Evolutionary conservation across 1,140 invertebrate species (phyloP), one percentile per base, ranked within the genome.

Genomic region (Ips typographus): DNA sequence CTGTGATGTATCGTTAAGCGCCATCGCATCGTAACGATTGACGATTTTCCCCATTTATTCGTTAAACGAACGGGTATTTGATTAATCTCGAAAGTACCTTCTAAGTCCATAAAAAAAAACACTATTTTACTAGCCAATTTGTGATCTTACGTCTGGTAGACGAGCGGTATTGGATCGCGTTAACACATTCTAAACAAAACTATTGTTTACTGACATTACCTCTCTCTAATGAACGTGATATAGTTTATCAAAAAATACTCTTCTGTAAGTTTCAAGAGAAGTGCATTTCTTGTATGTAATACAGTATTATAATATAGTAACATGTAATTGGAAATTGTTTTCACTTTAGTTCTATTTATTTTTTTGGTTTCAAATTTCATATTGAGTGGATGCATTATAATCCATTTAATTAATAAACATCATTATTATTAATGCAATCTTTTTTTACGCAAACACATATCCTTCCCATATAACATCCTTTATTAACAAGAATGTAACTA

Each of bases 201-300:
- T 37, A 55, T 55, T 22, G 6, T 55, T 55, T 55, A 55, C 1
- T 38, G 5, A 55, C 37, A 55, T 55, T 38, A 55, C 44, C 53
- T 68, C 70, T 61, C 57, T 60, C 51, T 49, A 56, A 60, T 81
- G 83, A 82, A 81, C 79, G 58, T 71, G 65, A 68, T 68, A 68
- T 60, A 56, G 61, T 63, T 71, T 70, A 82, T 83, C 72, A 72
- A 75, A 73, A 68, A 74, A 76, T 77, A 79, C 88, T 90, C 89
- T 90, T 91, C 89, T 90, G 88, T 89, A 89, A 88, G 88, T 91
- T 91, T 91, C 89, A 87, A 85, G 86, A 85, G 89, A 59, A 90
- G 89, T 91, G 89, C 89, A 91, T 91, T 91, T 91, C 89, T 90
- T 89, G 87, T 90, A 90, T 90, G 88, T 90, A 90, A 90, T 90